Evolutionary conservation across 2,888 invertebrate species (phyloP).

Genomic region (Caenorhabditis sp.): DNA sequence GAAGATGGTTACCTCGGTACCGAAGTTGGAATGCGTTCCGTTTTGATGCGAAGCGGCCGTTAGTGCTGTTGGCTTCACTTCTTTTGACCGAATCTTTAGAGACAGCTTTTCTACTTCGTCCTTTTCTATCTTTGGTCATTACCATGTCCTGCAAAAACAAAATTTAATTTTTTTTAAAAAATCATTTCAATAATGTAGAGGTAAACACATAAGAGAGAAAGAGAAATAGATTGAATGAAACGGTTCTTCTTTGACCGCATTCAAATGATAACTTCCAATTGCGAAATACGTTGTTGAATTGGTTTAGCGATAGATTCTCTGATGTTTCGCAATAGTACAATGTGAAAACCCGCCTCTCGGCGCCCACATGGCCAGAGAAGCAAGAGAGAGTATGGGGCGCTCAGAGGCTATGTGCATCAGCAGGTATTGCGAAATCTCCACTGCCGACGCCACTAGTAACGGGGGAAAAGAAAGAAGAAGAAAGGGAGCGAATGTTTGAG

Average conservation of each 20-base stretch:
- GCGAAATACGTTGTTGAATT: slow-evolving; percentile 34
- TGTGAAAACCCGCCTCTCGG: slow-evolving; percentile 37
- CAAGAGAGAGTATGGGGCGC: slow-evolving; percentile 4
- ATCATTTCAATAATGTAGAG: background rate
- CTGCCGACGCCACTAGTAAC: slow-evolving; percentile 18
- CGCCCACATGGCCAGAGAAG: slow-evolving; percentile 38
- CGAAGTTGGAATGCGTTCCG: background rate
- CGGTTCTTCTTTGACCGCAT: too few relatives aligned
- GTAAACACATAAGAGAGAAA: background rate
- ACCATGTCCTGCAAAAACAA: background rate
- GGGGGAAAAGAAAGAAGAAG: slow-evolving; percentile 2
- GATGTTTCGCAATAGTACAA: slow-evolving; percentile 51
- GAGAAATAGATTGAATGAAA: background rate
- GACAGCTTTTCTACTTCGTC: too few relatives aligned
- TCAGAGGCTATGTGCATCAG: slow-evolving; percentile 26
- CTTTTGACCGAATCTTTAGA: background rate
- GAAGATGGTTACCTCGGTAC: background rate
- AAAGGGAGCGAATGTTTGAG: background rate
- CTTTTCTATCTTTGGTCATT: background rate
- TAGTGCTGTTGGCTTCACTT: background rate
- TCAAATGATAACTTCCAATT: slow-evolving; percentile 36
- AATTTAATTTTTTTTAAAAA: background rate
- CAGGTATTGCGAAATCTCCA: slow-evolving; percentile 56
- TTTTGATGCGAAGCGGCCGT: background rate
- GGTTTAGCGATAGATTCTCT: slow-evolving; percentile 42